These are phyloP conservation scores for Crocodylus rhombifer DNA, from an alignment of 2,797 vertebrate species.

Conservation along the genomic window DNA sequence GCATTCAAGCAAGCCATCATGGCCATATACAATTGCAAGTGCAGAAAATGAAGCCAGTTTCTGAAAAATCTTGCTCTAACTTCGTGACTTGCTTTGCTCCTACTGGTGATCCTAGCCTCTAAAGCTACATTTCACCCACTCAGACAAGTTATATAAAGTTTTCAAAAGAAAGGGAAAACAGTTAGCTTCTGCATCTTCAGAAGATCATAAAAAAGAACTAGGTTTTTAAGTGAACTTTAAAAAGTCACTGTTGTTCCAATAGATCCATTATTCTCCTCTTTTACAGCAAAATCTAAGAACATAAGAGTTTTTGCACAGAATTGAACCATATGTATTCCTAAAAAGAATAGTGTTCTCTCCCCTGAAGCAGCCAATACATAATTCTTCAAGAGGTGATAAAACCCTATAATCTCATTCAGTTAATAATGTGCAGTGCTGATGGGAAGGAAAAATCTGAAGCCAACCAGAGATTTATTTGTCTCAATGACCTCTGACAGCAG, in stretches of 20 bases:
- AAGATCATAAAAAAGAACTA: background rate
- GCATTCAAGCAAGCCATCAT: background rate
- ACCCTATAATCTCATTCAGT: background rate
- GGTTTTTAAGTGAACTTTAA: constrained; percentile 8
- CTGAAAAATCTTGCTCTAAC: background rate
- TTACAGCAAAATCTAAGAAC: background rate
- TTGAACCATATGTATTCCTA: background rate
- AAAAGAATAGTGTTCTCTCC: background rate
- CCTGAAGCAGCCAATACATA: background rate
- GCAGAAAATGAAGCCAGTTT: background rate
- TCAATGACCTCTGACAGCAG: background rate
- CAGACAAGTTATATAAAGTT: background rate
- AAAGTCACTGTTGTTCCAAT: background rate
- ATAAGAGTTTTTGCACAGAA: background rate
- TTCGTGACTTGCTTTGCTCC: background rate
- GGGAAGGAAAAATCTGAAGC: background rate
- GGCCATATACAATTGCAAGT: background rate
- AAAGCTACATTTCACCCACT: background rate
- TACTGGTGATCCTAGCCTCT: background rate
- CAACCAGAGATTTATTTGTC: background rate
- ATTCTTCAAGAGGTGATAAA: background rate
- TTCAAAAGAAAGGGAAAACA: background rate
- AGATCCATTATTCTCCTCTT: background rate
- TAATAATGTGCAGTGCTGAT: background rate
- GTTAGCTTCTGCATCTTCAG: background rate